phyloP scores from a whole-genome alignment of 2,113 vertebrate genomes.

The Daubentonia madagascariensis region DNA sequence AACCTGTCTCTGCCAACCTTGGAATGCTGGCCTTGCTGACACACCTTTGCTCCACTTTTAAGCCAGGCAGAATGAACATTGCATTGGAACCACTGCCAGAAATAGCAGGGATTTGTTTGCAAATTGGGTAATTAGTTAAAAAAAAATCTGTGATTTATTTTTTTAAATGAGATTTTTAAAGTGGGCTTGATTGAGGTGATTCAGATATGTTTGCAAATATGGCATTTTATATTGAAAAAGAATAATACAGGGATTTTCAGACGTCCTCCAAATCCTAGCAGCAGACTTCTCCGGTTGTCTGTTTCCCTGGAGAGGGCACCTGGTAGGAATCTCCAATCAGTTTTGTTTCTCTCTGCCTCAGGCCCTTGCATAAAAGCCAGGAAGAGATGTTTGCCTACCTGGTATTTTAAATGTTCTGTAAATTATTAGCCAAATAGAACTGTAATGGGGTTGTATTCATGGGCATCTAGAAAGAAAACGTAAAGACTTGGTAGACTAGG shows the following conservation, averaged over 20 bases:
- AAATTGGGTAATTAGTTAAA: background rate
- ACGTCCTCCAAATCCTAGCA: background rate
- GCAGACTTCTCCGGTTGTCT: background rate
- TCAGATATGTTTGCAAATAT: background rate
- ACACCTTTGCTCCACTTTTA: background rate
- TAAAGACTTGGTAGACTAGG: background rate
- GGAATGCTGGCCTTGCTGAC: background rate
- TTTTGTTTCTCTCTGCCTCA: background rate
- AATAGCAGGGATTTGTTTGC: background rate
- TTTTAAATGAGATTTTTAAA: background rate
- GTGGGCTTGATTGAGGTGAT: background rate
- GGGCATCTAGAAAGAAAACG: background rate
- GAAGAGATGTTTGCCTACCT: background rate
- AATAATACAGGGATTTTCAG: background rate
- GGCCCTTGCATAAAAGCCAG: background rate
- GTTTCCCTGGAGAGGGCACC: background rate
- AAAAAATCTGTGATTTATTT: background rate
- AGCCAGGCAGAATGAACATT: background rate
- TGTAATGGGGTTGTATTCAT: background rate
- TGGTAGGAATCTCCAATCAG: accelerated
- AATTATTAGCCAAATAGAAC: background rate
- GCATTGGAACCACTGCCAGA: background rate
- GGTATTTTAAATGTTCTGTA: background rate
- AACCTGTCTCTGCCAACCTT: background rate
- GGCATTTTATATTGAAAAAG: background rate